phyloP scores from a whole-genome alignment of 2,113 vertebrate genomes.

The Myiopsitta monachus region DNA sequence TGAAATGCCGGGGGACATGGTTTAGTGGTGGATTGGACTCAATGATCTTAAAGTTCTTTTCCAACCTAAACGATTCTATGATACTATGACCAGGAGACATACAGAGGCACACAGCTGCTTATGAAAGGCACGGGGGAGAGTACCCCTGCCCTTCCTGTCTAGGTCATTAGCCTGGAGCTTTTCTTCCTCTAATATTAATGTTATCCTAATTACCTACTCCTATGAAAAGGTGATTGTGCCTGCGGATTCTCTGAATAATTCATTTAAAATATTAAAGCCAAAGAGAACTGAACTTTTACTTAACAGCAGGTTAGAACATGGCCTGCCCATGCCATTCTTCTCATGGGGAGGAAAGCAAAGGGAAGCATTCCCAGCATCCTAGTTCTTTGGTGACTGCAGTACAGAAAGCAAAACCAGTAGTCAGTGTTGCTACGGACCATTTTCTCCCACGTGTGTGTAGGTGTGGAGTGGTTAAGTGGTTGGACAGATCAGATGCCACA shows the following conservation, averaged over 20 bases:
- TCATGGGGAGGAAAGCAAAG: neutral
- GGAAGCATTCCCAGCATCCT: neutral
- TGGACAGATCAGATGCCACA: neutral
- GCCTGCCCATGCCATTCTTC: neutral
- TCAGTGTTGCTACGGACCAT: neutral
- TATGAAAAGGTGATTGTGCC: neutral
- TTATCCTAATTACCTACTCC: neutral
- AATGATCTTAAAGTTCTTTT: neutral
- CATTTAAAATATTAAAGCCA: neutral
- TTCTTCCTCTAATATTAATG: constrained; percentile 9
- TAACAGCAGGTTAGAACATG: neutral
- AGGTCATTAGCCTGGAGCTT: neutral
- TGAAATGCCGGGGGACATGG: neutral
- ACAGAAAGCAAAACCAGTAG: neutral
- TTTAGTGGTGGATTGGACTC: neutral
- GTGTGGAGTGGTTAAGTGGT: neutral
- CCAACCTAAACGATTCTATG: neutral
- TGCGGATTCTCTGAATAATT: neutral
- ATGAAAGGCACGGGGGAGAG: neutral
- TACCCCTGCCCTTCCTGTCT: neutral
- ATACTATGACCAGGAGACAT: rapidly evolving
- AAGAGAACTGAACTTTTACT: neutral
- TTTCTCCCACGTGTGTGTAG: neutral
- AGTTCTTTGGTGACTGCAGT: neutral
- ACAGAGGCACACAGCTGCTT: neutral